Conservation (phyloP, 2,888 invertebrate species). For the Ormia ochracea region DNA sequence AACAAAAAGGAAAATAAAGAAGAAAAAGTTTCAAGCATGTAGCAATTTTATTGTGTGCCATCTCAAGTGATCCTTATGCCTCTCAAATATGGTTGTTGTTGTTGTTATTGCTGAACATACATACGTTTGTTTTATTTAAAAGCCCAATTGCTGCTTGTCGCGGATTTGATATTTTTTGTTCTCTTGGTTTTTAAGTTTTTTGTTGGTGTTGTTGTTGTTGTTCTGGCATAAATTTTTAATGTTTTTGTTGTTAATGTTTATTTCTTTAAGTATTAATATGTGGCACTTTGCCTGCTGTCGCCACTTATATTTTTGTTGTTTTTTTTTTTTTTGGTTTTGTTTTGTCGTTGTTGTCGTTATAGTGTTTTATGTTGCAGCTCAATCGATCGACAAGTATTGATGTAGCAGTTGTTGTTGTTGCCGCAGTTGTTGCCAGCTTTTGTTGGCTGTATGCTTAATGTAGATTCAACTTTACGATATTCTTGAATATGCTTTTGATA, state of each 20-base stretch:
- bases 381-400: slow-evolving; percentile 68
- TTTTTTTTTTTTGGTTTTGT: slow-evolving; percentile 15
- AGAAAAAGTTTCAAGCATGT: slow-evolving; percentile 40
- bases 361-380: slow-evolving; percentile 38
- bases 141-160: slow-evolving; percentile 70
- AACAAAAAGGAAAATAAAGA: no score
- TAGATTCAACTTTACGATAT: slow-evolving; percentile 54
- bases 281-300: slow-evolving; percentile 73
- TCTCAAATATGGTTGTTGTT: slow-evolving; percentile 46
- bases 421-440: slow-evolving; percentile 20
- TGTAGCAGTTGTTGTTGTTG: slow-evolving; percentile 51
- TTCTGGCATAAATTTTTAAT: slow-evolving; percentile 33
- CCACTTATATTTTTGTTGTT: slow-evolving; percentile 65
- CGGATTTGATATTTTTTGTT: slow-evolving; percentile 21
- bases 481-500: slow-evolving; percentile 48
- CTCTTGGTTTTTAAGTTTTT: background rate
- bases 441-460: slow-evolving; percentile 33
- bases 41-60: slow-evolving; percentile 61
- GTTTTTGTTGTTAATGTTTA: slow-evolving; percentile 47
- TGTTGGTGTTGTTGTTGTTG: slow-evolving; percentile 11
- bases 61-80: slow-evolving; percentile 63
- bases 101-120: slow-evolving; percentile 23
- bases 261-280: slow-evolving; percentile 60
- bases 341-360: slow-evolving; percentile 28
- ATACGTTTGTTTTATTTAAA: slow-evolving; percentile 67